Conservation (phyloP, 2,797 vertebrate genomes). For the Sebastes oblongus region DNA sequence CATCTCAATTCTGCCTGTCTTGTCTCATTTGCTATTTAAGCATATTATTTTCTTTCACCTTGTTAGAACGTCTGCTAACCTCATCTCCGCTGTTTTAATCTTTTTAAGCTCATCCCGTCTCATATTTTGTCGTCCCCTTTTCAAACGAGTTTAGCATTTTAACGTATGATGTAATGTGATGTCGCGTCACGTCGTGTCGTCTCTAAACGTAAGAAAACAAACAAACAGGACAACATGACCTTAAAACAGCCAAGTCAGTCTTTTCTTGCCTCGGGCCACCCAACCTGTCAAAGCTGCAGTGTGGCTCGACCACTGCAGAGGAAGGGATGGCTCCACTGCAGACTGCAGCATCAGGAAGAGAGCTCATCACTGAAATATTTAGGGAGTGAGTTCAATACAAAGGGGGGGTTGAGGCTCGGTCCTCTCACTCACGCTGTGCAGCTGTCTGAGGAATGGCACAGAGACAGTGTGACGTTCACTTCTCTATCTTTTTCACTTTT, state of each 20-base stretch:
- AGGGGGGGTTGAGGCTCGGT: constrained; percentile 52
- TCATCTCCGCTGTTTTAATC: constrained; percentile 6
- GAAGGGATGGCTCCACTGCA: constrained; percentile 70
- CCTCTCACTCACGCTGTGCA: constrained; percentile 66
- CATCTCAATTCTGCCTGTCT: constrained; percentile 34
- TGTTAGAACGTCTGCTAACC: not conserved
- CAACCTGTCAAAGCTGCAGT: constrained; percentile 77
- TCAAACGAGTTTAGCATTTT: too few relatives aligned
- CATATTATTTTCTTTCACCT: constrained; percentile 24
- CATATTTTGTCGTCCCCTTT: not conserved
- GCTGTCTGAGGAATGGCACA: constrained; percentile 46
- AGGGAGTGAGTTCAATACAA: constrained; percentile 76
- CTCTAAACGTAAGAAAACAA: constrained; percentile 48
- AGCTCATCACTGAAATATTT: constrained; percentile 84
- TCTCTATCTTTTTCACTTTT: constrained; percentile 21
- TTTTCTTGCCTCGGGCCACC: constrained; percentile 61
- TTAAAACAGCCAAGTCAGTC: constrained; percentile 69
- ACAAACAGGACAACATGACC: constrained; percentile 64
- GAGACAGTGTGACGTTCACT: not conserved
- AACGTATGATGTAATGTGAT: not conserved
- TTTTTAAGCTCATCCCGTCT: not conserved
- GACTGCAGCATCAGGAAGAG: constrained; percentile 72
- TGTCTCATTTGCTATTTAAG: constrained; percentile 41
- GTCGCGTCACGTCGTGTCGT: constrained; percentile 17
- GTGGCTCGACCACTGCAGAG: constrained; percentile 70